Evolutionary conservation across 2,797 vertebrate species (phyloP).

Genomic region (Dallia pectoralis): DNA sequence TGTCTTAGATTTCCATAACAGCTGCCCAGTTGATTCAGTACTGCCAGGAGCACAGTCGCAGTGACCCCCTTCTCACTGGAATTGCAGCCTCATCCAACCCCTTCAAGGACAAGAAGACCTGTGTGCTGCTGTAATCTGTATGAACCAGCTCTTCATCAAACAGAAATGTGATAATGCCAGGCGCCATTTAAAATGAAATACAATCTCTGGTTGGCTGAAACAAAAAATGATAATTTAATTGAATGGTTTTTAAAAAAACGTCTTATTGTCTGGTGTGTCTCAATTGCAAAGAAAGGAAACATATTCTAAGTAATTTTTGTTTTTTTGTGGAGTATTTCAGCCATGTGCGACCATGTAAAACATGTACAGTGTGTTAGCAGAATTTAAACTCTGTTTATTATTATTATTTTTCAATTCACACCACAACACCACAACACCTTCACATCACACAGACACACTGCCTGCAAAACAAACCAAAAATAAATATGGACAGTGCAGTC

Average conservation of each 20-base stretch:
- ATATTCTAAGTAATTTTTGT: too few species aligned
- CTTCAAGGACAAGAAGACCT: conserved; percentile 85
- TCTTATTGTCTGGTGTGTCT: too few species aligned
- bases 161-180: background rate
- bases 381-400: too few species aligned
- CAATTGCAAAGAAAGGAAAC: background rate
- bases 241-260: background rate
- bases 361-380: too few species aligned
- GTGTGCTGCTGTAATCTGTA: conserved; percentile 68
- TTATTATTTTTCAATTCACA: too few species aligned
- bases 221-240: background rate
- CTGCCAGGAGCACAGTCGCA: conserved; percentile 78
- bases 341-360: too few species aligned
- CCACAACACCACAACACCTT: too few species aligned
- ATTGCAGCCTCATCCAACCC: conserved; percentile 80
- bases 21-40: conserved; percentile 78
- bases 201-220: background rate
- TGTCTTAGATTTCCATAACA: conserved; percentile 76
- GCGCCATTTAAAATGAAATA: background rate
- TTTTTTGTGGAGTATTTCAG: too few species aligned
- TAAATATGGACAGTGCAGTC: too few species aligned
- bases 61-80: conserved; percentile 79
- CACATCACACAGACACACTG: too few species aligned
- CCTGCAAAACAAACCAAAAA: too few species aligned
- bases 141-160: background rate